Evolutionary conservation across 1,140 invertebrate genomes (phyloP).

Genomic region (Drosophila gunungcola): DNA sequence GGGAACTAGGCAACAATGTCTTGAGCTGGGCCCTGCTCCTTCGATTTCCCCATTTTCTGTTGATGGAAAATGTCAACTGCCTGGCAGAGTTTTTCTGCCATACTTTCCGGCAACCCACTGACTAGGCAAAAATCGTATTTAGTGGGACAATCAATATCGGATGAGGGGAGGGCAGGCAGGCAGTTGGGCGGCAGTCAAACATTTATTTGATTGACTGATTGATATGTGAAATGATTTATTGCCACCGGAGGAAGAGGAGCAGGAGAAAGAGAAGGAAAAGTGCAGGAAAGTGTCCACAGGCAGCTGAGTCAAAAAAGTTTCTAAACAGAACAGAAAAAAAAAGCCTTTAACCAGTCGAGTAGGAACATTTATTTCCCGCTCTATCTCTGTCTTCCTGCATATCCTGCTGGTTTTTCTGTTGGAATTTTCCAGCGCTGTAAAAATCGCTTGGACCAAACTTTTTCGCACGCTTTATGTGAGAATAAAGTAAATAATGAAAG

Average conservation of each 20-base stretch:
- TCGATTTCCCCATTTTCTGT: slow-evolving; percentile 34
- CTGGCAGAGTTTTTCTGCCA: slow-evolving; percentile 45
- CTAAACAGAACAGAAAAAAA: slow-evolving; percentile 14
- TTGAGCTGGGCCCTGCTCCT: slow-evolving; percentile 25
- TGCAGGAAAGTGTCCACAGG: slow-evolving; percentile 21
- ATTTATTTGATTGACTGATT: slow-evolving; percentile 79
- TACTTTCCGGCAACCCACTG: slow-evolving; percentile 46
- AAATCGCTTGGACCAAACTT: slow-evolving; percentile 40
- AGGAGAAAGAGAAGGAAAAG: background rate
- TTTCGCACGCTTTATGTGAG: slow-evolving; percentile 52
- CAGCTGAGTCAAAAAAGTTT: slow-evolving; percentile 27
- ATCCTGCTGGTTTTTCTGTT: slow-evolving; percentile 3
- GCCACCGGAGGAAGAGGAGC: slow-evolving; percentile 19
- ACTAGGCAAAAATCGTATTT: slow-evolving; percentile 64
- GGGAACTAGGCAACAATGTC: slow-evolving; percentile 66
- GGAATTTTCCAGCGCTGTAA: slow-evolving; percentile 8
- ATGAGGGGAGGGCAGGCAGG: slow-evolving; percentile 7
- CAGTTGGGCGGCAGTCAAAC: slow-evolving; percentile 55
- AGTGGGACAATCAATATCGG: slow-evolving; percentile 68
- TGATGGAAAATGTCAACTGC: slow-evolving; percentile 79
- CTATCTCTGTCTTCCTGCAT: slow-evolving; percentile 8
- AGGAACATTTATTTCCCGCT: slow-evolving; percentile 41
- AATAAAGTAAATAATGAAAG: slow-evolving; percentile 79
- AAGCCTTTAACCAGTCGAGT: slow-evolving; percentile 16
- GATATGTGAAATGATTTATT: slow-evolving; percentile 81